A percentile compares a stretch with the other conserved stretches of the same genome.
Conservation (phyloP, 2,888 invertebrate species). For the Callinectes sapidus region DNA sequence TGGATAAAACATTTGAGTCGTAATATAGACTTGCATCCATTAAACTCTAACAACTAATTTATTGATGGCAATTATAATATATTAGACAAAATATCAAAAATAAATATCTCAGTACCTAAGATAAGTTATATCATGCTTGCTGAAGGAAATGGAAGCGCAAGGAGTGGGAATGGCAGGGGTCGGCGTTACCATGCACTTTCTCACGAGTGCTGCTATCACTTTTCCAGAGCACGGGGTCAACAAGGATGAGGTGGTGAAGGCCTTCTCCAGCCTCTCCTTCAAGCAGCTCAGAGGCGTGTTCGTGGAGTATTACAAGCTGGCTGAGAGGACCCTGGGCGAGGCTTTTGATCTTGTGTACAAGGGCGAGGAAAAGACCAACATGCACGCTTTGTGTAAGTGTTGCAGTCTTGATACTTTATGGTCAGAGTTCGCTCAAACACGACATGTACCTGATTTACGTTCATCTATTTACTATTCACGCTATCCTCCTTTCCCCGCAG, state of each 20-base stretch:
- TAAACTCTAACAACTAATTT: no score
- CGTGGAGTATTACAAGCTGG: constrained; percentile 85
- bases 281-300: constrained; percentile 90
- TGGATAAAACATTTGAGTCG: no score
- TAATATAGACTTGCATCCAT: no score
- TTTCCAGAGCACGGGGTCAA: constrained; percentile 36
- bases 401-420: background rate
- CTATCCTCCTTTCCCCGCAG: constrained; percentile 7
- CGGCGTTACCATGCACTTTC: no score
- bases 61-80: no score
- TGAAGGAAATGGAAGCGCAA: no score
- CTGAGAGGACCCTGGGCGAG: constrained; percentile 79
- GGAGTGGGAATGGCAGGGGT: no score
- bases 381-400: constrained; percentile 80
- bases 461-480: background rate
- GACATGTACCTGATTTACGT: background rate
- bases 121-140: no score
- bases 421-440: background rate
- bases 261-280: constrained; percentile 85
- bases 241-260: constrained; percentile 44
- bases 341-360: constrained; percentile 82
- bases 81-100: no score
- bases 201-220: background rate
- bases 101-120: no score
- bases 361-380: constrained; percentile 93